Base-by-base conservation (phyloP, 2,888 invertebrate genomes). In the Ennomos erosarius region DNA sequence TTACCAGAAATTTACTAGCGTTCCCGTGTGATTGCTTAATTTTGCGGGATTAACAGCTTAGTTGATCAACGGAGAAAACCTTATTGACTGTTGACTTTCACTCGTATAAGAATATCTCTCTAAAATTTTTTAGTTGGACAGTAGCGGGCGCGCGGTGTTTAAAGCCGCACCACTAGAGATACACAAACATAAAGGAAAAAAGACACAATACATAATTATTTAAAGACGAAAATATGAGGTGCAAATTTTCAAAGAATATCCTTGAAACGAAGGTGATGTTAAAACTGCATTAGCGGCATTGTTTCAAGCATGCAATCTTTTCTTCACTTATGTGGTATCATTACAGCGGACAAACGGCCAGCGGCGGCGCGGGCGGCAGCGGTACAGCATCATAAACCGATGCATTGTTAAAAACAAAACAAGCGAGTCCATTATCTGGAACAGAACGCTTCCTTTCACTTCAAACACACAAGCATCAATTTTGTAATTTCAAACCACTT, bases 401-500 rank as follows among this genome's bases (percentile, higher is more conserved):
- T 71, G 70, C 75, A 80, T 80, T 83, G 79, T 82, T 77, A 66
- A 78, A 70, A 82, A 79, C 77, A 82, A 80, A 77, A 79, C 79
- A 79, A 78, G 75, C 70, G 69, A 74, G 70, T 65, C 76, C 76
- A 79, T 79, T 84, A 81, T 76, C 74, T 77, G 71, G 73, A 78
- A 82, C 78, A 76, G 75, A 77, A 81, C 74, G 79, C 74, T 84
- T 82, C 85, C 87, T 85, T 87, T 88, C 85, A 84, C 87, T 84
- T 78, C 76, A 77, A 82, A 80, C 79, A 79, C 71, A 80, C 78
- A 75, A 76, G 77, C 79, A 81, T 80, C 83, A 81, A 85, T 85
- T 84, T 82, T 81, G 84, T 82, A 85, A 86, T 84, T 82, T 80
- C 75, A 75, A 75, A 73, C 76, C 83, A 82, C 82, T 86, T 85